Evolutionary conservation across 2,113 vertebrate genomes (phyloP).

Genomic region (Dicrurus megarhynchus): DNA sequence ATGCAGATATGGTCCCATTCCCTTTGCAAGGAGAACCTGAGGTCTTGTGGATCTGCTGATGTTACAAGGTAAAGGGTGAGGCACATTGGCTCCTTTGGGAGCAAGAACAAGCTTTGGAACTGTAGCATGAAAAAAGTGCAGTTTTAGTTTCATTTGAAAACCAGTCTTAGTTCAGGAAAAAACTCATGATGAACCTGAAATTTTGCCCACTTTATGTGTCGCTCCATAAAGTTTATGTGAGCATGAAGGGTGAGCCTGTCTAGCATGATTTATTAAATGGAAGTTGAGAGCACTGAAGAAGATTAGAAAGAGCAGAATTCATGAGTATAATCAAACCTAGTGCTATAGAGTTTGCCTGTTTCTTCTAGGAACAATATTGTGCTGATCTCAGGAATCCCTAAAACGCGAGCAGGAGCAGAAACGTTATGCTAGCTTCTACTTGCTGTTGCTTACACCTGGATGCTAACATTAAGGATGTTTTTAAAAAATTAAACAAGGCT

Average conservation of each 20-base stretch:
- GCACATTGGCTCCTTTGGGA: background rate
- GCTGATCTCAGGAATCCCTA: background rate
- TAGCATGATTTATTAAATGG: slow-evolving; percentile 15
- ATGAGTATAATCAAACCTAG: background rate
- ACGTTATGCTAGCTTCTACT: background rate
- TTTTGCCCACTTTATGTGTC: slow-evolving; percentile 3
- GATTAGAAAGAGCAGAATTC: slow-evolving; percentile 14
- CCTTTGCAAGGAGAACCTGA: background rate
- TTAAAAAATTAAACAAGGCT: background rate
- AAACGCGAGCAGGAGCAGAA: background rate
- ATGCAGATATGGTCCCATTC: background rate
- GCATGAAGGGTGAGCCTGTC: slow-evolving; percentile 11
- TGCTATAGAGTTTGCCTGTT: background rate
- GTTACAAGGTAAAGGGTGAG: background rate
- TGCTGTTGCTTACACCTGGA: background rate
- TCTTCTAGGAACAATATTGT: background rate
- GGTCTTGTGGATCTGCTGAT: background rate
- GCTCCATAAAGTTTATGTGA: slow-evolving; percentile 21
- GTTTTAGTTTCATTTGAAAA: background rate
- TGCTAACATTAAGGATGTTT: background rate
- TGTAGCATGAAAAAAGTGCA: background rate
- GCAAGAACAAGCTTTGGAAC: background rate
- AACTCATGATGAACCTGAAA: background rate
- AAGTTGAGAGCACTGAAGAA: background rate
- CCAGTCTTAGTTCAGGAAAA: background rate